A percentile compares a stretch with the other conserved stretches of the same genome.
phyloP scores from a whole-genome alignment of 2,113 vertebrate genomes.

The Odontophorus gujanensis region DNA sequence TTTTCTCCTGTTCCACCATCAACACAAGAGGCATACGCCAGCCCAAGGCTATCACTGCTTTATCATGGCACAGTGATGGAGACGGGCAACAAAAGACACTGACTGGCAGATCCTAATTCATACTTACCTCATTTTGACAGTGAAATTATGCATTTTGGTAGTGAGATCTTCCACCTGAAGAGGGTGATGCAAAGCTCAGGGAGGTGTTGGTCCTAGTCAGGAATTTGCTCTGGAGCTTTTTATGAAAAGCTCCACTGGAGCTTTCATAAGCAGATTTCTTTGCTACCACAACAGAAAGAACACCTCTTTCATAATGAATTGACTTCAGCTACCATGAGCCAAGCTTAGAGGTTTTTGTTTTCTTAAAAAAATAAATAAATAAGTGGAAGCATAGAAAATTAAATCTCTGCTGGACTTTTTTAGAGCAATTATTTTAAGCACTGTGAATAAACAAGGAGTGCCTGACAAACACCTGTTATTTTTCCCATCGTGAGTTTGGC shows the following conservation, averaged over 20 bases:
- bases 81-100: neutral
- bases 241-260: neutral
- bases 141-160: conserved; percentile 42
- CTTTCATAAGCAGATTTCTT: conserved; percentile 50
- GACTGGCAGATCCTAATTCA: neutral
- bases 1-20: neutral
- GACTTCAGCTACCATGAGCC: conserved; percentile 20
- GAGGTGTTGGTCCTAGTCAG: neutral
- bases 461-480: conserved; percentile 72
- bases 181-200: neutral
- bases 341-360: neutral
- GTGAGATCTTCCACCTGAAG: conserved; percentile 10
- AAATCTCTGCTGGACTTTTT: conserved; percentile 50
- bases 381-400: conserved; percentile 59
- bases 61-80: neutral
- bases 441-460: conserved; percentile 69
- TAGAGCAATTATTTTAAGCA: conserved; percentile 72
- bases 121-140: neutral
- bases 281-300: conserved; percentile 58
- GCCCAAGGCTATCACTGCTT: neutral
- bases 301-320: conserved; percentile 62
- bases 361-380: conserved; percentile 12
- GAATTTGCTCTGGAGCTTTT: neutral
- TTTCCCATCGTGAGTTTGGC: conserved; percentile 64
- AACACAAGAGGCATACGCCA: neutral